Percentiles rank a stretch among this genome's conserved stretches.
Conservation (phyloP, 2,797 vertebrate species). For the Gobionotothen gibberifrons region DNA sequence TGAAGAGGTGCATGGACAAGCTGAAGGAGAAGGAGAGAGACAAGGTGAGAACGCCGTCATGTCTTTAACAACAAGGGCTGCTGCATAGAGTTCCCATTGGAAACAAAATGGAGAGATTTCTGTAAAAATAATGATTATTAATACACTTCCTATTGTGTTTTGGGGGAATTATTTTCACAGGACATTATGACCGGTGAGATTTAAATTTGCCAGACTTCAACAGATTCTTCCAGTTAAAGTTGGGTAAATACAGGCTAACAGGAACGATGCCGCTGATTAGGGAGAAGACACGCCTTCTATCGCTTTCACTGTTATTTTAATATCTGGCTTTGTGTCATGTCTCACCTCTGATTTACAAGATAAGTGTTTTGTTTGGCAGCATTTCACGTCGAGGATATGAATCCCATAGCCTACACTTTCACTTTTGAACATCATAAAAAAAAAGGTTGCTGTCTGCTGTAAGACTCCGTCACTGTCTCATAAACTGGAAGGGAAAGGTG, state of each 20-base stretch:
- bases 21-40: constrained; percentile 95
- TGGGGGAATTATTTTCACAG: too few relatives aligned
- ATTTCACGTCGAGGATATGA: background rate
- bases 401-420: background rate
- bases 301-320: background rate
- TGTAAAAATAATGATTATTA: too few relatives aligned
- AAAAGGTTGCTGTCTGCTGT: background rate
- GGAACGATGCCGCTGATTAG: background rate
- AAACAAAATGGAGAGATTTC: too few relatives aligned
- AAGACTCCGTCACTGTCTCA: constrained; percentile 1
- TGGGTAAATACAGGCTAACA: too few relatives aligned
- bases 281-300: background rate
- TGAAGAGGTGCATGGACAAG: constrained; percentile 98
- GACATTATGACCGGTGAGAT: too few relatives aligned
- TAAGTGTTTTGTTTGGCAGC: background rate
- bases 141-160: too few relatives aligned
- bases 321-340: background rate
- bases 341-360: background rate
- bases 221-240: too few relatives aligned
- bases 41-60: constrained; percentile 83
- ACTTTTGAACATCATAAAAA: background rate
- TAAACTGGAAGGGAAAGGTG: background rate
- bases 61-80: background rate
- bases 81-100: too few relatives aligned
- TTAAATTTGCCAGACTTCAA: too few relatives aligned